A percentile compares a stretch with the other conserved stretches of the same genome.
Evolutionary conservation across 2,797 vertebrate species (phyloP).

Genomic region (Carapus acus): DNA sequence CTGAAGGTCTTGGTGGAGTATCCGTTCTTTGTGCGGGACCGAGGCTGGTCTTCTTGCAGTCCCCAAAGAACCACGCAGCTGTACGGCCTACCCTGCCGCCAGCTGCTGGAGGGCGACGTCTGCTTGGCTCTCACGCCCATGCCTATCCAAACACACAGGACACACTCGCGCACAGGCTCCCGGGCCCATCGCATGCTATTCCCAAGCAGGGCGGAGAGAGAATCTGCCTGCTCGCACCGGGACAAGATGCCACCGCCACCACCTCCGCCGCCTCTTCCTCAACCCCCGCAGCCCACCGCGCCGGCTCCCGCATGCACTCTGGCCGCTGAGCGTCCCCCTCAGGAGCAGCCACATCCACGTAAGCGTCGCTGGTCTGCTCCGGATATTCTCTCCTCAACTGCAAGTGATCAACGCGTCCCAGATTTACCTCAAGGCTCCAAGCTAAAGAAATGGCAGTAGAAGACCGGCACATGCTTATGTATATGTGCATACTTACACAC

Average conservation of each 20-base stretch:
- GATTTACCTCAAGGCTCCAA: slow-evolving; percentile 78
- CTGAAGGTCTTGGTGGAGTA: slow-evolving; percentile 80
- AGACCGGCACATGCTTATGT: slow-evolving; percentile 51
- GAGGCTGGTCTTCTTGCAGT: slow-evolving; percentile 79
- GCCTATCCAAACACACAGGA: slow-evolving; percentile 51
- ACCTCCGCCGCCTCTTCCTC: slow-evolving; percentile 62
- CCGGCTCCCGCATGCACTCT: slow-evolving; percentile 22
- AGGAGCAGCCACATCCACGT: slow-evolving; percentile 56
- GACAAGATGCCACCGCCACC: slow-evolving; percentile 66
- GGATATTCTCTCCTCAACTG: slow-evolving; percentile 53
- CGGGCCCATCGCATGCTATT: slow-evolving; percentile 49
- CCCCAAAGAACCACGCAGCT: slow-evolving; percentile 73
- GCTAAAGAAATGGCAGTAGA: slow-evolving; percentile 73
- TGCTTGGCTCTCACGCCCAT: slow-evolving; percentile 75
- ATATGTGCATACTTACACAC: slow-evolving; percentile 7
- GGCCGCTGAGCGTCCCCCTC: slow-evolving; percentile 32
- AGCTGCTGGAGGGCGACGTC: slow-evolving; percentile 72
- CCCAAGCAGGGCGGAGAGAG: slow-evolving; percentile 39
- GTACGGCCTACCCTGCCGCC: slow-evolving; percentile 73
- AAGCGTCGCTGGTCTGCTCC: slow-evolving; percentile 79
- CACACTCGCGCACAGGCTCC: slow-evolving; percentile 44
- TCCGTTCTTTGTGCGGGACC: slow-evolving; percentile 76
- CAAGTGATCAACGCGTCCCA: slow-evolving; percentile 59
- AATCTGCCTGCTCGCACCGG: slow-evolving; percentile 53
- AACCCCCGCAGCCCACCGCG: slow-evolving; percentile 38